Conservation (phyloP, 2,113 vertebrate species). For the Heterotilapia buettikoferi region DNA sequence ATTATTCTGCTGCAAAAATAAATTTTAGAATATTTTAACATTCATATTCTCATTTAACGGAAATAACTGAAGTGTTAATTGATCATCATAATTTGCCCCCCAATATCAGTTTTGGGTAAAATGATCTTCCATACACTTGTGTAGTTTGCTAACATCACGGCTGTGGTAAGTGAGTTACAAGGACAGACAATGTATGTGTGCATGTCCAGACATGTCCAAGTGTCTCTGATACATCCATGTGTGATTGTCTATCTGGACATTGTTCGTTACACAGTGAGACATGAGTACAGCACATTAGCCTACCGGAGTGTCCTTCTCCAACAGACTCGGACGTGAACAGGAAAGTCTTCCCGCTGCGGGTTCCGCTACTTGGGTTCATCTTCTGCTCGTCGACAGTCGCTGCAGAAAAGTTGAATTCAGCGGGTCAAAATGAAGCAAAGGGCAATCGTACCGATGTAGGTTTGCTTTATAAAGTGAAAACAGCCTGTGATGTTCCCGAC, state of each 20-base stretch:
- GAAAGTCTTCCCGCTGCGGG: constrained; percentile 60
- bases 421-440: not conserved
- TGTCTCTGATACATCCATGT: not conserved
- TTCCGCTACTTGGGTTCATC: constrained; percentile 50
- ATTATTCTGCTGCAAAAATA: not conserved
- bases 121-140: not conserved
- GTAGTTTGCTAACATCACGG: not conserved
- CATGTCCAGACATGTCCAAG: not conserved
- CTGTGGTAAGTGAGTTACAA: not conserved
- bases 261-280: not conserved
- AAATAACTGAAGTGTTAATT: not conserved
- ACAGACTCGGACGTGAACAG: constrained; percentile 76
- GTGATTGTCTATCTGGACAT: not conserved
- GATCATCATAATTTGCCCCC: not conserved
- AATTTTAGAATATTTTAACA: not conserved
- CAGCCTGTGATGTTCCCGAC: not conserved
- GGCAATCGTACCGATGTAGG: not conserved
- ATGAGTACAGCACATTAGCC: not conserved
- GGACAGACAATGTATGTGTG: not conserved
- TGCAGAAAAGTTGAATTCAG: not conserved
- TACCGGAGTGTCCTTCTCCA: constrained; percentile 72
- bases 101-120: not conserved
- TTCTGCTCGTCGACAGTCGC: not conserved
- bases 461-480: not conserved
- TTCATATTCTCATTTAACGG: not conserved